A percentile compares a stretch with the other conserved stretches of the same genome.
These are phyloP conservation scores for Chaenogobius annularis DNA, from an alignment of 2,113 vertebrate genomes.

Conservation along the genomic window DNA sequence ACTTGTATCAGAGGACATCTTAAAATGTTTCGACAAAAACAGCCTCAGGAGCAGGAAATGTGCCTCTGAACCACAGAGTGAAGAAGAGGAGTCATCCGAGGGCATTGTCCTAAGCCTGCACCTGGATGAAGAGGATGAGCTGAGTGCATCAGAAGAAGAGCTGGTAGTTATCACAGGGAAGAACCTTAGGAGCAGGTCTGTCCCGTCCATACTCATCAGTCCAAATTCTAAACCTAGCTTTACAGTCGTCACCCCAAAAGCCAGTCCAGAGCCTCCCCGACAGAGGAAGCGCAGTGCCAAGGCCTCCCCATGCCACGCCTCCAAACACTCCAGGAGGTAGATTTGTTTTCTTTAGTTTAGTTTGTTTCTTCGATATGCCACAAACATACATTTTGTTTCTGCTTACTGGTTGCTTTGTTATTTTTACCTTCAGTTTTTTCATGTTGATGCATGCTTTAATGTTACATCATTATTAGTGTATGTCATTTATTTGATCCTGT, in stretches of 20 bases:
- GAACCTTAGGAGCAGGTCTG: conserved; percentile 71
- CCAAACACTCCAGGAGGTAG: conserved; percentile 19
- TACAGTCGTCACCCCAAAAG: not conserved
- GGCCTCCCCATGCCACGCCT: conserved; percentile 7
- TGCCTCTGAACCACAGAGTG: not conserved
- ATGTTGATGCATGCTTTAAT: not conserved
- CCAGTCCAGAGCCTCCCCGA: not conserved
- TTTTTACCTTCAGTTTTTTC: not conserved
- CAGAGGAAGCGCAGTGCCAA: conserved; percentile 20
- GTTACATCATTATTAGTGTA: not conserved
- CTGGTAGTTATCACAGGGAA: conserved; percentile 54
- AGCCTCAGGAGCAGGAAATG: conserved; percentile 35
- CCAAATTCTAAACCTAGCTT: not conserved
- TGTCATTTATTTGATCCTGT: not conserved
- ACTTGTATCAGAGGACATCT: conserved; percentile 29
- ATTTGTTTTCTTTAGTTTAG: not conserved
- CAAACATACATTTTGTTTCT: too few relatives aligned
- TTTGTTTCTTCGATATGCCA: not conserved
- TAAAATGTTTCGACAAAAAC: not conserved
- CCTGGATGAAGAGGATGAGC: conserved; percentile 32
- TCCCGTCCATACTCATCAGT: conserved; percentile 17
- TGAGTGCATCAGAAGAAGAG: conserved; percentile 15
- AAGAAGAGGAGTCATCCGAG: conserved; percentile 25
- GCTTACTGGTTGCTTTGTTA: not conserved
- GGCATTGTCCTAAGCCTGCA: conserved; percentile 35